Conservation (phyloP, 1,140 invertebrate species). For the Mylabris phalerata region DNA sequence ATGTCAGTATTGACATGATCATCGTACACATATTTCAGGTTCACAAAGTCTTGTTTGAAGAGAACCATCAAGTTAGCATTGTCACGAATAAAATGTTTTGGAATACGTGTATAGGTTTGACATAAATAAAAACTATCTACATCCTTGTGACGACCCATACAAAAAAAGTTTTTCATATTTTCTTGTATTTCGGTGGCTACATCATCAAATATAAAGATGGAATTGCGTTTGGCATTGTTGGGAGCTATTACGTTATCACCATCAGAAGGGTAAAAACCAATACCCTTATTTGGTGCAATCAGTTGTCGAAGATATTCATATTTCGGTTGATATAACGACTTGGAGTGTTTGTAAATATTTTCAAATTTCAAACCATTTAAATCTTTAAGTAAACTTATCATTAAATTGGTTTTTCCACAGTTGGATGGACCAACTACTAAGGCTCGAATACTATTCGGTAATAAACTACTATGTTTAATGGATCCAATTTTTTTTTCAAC, state of each 20-base stretch:
- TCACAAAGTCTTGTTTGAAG: slow-evolving; percentile 39
- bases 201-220: no score
- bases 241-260: slow-evolving; percentile 31
- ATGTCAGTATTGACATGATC: slow-evolving; percentile 35
- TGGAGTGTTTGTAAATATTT: slow-evolving; percentile 27
- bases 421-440: slow-evolving; percentile 18
- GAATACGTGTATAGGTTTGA: slow-evolving; percentile 21
- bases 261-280: slow-evolving; percentile 32
- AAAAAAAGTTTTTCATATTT: slow-evolving; percentile 36
- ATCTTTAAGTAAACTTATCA: slow-evolving; percentile 15
- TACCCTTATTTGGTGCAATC: slow-evolving; percentile 19
- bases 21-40: slow-evolving; percentile 27
- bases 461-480: no score
- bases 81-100: slow-evolving; percentile 42
- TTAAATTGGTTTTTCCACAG: slow-evolving; percentile 24
- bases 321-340: slow-evolving; percentile 27
- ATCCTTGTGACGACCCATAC: slow-evolving; percentile 37
- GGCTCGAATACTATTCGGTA: no score
- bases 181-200: slow-evolving; percentile 35
- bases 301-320: slow-evolving; percentile 21
- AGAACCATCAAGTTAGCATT: slow-evolving; percentile 37
- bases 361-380: slow-evolving; percentile 26
- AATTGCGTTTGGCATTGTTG: slow-evolving; percentile 12
- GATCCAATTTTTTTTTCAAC: no score
- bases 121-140: slow-evolving; percentile 38